Evolutionary conservation across 2,113 vertebrate species (phyloP), one percentile per base, ranked within the genome.

Genomic region (Hystrix cristata): DNA sequence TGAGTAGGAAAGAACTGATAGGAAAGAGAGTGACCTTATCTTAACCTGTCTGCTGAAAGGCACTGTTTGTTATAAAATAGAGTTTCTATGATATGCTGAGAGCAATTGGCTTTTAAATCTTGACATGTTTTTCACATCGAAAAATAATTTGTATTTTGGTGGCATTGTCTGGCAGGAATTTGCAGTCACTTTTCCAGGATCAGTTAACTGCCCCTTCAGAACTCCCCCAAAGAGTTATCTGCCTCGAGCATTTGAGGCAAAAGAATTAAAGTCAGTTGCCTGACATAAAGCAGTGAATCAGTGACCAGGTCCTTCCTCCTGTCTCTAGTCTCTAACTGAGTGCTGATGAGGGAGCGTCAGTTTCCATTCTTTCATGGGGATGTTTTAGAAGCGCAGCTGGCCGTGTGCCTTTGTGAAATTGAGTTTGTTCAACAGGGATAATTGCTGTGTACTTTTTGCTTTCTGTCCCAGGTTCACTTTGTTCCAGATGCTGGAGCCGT

Each of bases 381-480:
- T 51, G 74, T 69, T 69, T n/a, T 7, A n/a, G 34, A 18, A 60
- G 21, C 21, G 21, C 15, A 1, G 64, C 60, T 27, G 3, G 34
- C 15, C 13, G 0, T 0, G 0, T 18, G 0, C 25, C 65, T 97
- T 43, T 53, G 60, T 76, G 81, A 81, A 43, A 53, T 18, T 90
- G 76, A 15, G 55, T 84, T 89, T 59, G 29, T 60, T 83, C 43
- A 38, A 8, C 31, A 14, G 46, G 87, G 59, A 18, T 34, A 62
- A 38, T 62, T 29, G n/a, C 92, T 92, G 43, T 6, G 16, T 13
- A 43, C 27, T 16, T 46, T 51, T 31, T 86, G 23, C 34, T 48
- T 71, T 87, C 59, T 38, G 38, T 82, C 97, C 27, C 98, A 99
- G 99, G 99, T 99, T 65, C 99, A 99, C 98, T 99, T 99, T 95